Conservation (phyloP, 2,797 vertebrate species). For the Myotis daubentonii region DNA sequence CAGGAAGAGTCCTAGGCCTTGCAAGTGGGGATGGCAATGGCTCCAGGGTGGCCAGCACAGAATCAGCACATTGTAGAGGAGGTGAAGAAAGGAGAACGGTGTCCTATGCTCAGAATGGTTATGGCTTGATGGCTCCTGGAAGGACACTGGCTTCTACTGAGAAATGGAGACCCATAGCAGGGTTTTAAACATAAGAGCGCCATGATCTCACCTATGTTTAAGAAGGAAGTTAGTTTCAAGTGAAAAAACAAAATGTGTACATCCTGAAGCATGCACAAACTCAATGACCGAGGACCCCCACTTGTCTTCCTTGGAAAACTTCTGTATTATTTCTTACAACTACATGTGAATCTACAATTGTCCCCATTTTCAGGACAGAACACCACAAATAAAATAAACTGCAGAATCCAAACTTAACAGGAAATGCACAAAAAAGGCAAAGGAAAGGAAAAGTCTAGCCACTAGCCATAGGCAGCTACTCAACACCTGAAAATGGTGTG, state of each 20-base stretch:
- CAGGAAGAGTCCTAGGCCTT: neutral
- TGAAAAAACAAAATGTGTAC: neutral
- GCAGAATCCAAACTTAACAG: neutral
- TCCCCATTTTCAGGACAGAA: neutral
- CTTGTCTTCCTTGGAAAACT: neutral
- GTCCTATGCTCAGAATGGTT: neutral
- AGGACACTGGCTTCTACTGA: neutral
- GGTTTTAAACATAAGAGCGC: neutral
- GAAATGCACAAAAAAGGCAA: neutral
- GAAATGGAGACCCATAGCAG: neutral
- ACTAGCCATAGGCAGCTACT: rapidly evolving
- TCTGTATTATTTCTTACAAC: neutral
- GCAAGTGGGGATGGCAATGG: too few relatives aligned
- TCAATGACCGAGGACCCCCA: neutral
- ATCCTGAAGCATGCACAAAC: neutral
- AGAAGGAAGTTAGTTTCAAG: neutral
- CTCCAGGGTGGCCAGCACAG: neutral
- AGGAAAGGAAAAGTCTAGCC: neutral
- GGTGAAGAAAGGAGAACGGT: neutral
- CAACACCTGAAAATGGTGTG: rapidly evolving
- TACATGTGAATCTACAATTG: neutral
- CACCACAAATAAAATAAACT: neutral
- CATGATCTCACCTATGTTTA: neutral
- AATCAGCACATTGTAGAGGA: neutral
- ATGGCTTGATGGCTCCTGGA: neutral